These are phyloP conservation scores for Lydus trimaculatus DNA, from an alignment of 2,888 invertebrate species.

Conservation along the genomic window DNA sequence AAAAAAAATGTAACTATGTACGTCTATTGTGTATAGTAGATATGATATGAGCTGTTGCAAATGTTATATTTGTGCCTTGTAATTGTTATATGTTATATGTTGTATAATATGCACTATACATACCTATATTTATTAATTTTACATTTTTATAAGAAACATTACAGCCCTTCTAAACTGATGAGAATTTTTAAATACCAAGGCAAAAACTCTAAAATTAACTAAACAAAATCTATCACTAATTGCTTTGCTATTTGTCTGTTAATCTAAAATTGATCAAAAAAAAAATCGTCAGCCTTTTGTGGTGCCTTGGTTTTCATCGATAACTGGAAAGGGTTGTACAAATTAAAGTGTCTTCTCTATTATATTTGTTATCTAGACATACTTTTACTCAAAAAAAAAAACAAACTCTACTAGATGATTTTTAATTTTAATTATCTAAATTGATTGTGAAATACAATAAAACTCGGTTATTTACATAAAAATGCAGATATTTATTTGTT, in stretches of 20 bases:
- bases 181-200: not conserved
- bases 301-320: not conserved
- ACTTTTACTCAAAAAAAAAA: not conserved
- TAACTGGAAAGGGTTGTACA: not conserved
- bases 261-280: not conserved
- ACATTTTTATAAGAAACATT: not conserved
- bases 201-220: not conserved
- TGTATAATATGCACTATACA: not conserved
- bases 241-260: not conserved
- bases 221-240: not conserved
- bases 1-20: too few relatives aligned
- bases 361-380: not conserved
- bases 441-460: not conserved
- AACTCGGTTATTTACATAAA: too few relatives aligned
- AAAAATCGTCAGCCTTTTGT: not conserved
- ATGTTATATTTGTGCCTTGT: conserved; percentile 9
- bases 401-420: not conserved
- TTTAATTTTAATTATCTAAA: not conserved
- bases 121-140: too few relatives aligned
- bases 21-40: not conserved
- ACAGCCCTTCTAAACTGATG: not conserved
- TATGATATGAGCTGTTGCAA: not conserved
- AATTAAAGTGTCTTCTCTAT: conserved; percentile 1
- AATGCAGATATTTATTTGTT: too few relatives aligned
- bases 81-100: not conserved